phyloP scores from a whole-genome alignment of 2,113 vertebrate species.

The Probosciger aterrimus region DNA sequence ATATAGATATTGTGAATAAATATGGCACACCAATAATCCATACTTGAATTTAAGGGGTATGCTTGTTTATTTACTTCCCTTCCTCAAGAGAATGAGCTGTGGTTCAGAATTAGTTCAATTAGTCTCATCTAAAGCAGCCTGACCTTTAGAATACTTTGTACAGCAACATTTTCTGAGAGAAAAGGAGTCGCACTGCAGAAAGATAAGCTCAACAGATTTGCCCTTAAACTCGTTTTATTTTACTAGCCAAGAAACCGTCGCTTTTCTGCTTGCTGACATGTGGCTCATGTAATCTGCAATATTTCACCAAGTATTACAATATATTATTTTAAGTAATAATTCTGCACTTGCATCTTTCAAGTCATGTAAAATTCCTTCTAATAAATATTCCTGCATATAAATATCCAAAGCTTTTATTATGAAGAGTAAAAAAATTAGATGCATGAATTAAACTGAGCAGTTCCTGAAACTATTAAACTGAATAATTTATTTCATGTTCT shows the following conservation, averaged over 20 bases:
- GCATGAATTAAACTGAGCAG: neutral
- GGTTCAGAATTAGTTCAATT: conserved; percentile 5
- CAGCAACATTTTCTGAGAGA: neutral
- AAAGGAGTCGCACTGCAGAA: neutral
- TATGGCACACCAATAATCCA: neutral
- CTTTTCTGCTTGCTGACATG: neutral
- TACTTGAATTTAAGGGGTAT: neutral
- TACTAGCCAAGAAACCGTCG: neutral
- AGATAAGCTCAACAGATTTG: neutral
- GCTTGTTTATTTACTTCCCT: neutral
- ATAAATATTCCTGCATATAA: neutral
- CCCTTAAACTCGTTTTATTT: neutral
- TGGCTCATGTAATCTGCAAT: neutral
- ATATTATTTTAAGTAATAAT: conserved; percentile 1
- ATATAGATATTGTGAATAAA: neutral
- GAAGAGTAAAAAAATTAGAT: neutral
- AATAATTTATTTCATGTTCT: neutral
- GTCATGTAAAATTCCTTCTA: neutral
- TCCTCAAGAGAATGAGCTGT: neutral
- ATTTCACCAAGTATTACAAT: neutral
- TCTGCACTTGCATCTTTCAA: neutral
- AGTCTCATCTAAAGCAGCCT: neutral
- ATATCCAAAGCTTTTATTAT: neutral
- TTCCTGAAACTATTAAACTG: neutral
- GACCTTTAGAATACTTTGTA: conserved; percentile 23